Evolutionary conservation across 2,797 vertebrate genomes (phyloP).

Genomic region (Molossus molossus): DNA sequence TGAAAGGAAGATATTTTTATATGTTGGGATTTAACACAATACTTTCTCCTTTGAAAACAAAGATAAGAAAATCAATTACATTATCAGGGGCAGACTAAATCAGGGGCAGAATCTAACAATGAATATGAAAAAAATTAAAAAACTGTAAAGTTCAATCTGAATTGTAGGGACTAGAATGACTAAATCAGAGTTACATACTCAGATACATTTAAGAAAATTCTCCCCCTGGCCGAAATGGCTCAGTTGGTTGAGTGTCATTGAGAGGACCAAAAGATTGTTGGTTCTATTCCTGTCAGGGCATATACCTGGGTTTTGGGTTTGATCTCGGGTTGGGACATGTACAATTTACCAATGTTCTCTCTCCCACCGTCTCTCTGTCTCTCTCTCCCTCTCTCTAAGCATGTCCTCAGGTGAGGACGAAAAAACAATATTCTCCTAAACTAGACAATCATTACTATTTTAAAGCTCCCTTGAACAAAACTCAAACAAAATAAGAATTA

Average conservation of each 20-base stretch:
- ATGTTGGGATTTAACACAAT: slow-evolving; percentile 18
- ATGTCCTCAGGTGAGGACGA: background rate
- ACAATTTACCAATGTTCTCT: background rate
- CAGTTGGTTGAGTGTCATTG: background rate
- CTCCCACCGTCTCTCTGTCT: background rate
- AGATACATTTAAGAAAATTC: background rate
- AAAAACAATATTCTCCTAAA: background rate
- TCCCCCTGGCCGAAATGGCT: background rate
- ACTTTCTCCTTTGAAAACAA: slow-evolving; percentile 70
- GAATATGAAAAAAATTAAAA: no score
- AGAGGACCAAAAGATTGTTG: background rate
- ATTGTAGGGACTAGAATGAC: no score
- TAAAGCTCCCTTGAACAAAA: slow-evolving; percentile 43
- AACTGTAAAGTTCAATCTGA: no score
- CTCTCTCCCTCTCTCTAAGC: background rate
- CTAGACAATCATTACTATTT: slow-evolving; percentile 44
- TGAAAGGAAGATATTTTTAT: slow-evolving; percentile 55
- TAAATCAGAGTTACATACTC: background rate
- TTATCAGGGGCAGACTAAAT: background rate
- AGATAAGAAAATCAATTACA: slow-evolving; percentile 43
- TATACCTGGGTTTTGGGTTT: background rate
- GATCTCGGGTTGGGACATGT: background rate
- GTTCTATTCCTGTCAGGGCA: background rate
- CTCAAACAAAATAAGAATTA: slow-evolving; percentile 34
- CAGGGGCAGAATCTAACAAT: no score